phyloP scores from a whole-genome alignment of 2,888 invertebrate genomes.

The Litoditis marina region DNA sequence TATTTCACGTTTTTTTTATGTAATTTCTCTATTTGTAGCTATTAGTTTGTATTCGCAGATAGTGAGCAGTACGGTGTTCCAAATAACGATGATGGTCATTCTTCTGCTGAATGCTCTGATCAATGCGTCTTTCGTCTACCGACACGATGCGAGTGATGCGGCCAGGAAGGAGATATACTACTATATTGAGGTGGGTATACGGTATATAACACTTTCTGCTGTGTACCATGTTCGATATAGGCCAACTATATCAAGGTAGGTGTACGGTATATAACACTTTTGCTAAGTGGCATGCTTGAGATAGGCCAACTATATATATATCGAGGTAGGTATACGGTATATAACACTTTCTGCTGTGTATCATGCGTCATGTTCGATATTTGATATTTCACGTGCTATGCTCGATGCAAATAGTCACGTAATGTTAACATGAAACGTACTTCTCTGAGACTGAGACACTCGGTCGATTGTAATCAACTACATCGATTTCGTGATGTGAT shows the following conservation, averaged over 20 bases:
- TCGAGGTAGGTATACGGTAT: slow-evolving; percentile 59
- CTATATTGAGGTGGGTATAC: slow-evolving; percentile 59
- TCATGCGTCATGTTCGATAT: too few species aligned
- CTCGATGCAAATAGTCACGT: too few species aligned
- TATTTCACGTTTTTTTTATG: too few species aligned
- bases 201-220: neutral
- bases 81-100: slow-evolving; percentile 77
- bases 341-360: neutral
- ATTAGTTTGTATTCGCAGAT: too few species aligned
- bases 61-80: slow-evolving; percentile 83
- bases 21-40: too few species aligned
- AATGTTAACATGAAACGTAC: too few species aligned
- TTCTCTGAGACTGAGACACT: too few species aligned
- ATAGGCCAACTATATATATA: slow-evolving; percentile 56
- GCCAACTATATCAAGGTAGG: slow-evolving; percentile 59
- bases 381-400: too few species aligned
- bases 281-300: slow-evolving; percentile 19
- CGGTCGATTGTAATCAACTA: too few species aligned
- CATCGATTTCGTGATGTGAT: too few species aligned
- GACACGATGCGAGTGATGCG: slow-evolving; percentile 74
- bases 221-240: too few species aligned
- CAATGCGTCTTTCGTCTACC: slow-evolving; percentile 90
- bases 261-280: neutral
- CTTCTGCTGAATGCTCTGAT: slow-evolving; percentile 92
- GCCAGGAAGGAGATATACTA: slow-evolving; percentile 53